These are phyloP conservation scores for Rhinatrema bivittatum DNA, from an alignment of 2,797 vertebrate species.

Conservation along the genomic window DNA sequence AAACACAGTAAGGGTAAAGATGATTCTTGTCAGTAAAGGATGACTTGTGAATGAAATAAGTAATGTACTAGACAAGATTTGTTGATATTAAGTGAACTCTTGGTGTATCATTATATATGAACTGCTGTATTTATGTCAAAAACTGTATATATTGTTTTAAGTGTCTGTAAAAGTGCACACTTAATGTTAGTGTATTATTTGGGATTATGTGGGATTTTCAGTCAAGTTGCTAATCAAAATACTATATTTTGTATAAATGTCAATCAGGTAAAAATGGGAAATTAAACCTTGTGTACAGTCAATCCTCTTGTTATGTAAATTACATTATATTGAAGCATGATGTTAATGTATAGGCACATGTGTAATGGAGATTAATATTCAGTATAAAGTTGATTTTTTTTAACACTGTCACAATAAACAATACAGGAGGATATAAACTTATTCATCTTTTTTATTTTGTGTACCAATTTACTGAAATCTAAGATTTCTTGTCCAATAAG, in stretches of 20 bases:
- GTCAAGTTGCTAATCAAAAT: constrained; percentile 62
- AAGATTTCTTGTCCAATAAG: no score
- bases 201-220: constrained; percentile 59
- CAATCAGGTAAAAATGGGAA: constrained; percentile 33
- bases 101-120: constrained; percentile 53
- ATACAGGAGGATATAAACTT: constrained; percentile 14
- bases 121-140: constrained; percentile 62
- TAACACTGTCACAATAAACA: constrained; percentile 43
- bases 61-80: constrained; percentile 52
- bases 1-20: constrained; percentile 31
- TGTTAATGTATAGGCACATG: constrained; percentile 21
- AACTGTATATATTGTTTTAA: constrained; percentile 67
- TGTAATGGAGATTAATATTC: constrained; percentile 31
- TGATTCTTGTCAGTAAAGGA: constrained; percentile 32
- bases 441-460: background rate
- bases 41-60: constrained; percentile 53
- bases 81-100: constrained; percentile 47
- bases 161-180: constrained; percentile 63
- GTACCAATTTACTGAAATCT: no score
- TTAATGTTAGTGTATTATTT: constrained; percentile 54
- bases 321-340: constrained; percentile 27
- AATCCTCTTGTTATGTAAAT: constrained; percentile 32
- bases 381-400: constrained; percentile 35
- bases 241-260: constrained; percentile 68
- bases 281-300: constrained; percentile 31